Evolutionary conservation across 1,140 invertebrate species (phyloP).

Genomic region (Scaptodrosophila lebanonensis): DNA sequence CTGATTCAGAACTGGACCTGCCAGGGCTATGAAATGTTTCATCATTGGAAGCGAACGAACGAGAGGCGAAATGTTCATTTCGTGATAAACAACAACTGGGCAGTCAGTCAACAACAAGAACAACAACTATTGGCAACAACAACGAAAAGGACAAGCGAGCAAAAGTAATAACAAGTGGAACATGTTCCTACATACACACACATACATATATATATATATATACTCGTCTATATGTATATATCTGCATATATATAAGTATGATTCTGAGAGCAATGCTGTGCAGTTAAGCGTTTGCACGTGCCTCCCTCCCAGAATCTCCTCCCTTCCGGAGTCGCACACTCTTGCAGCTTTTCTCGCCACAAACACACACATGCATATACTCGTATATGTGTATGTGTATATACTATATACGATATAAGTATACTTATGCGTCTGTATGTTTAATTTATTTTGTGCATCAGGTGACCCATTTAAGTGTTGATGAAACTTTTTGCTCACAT

Average conservation of each 20-base stretch:
- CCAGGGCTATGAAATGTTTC: conserved; percentile 46
- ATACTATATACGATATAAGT: neutral
- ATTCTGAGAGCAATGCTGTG: neutral
- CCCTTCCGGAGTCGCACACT: too few relatives aligned
- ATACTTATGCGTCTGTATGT: neutral
- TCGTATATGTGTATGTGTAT: conserved; percentile 2
- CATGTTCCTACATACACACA: too few relatives aligned
- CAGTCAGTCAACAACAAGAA: too few relatives aligned
- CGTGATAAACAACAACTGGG: conserved; percentile 45
- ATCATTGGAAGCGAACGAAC: conserved; percentile 42
- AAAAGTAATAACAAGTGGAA: conserved; percentile 49
- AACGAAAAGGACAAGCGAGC: conserved; percentile 9
- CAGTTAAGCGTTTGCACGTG: conserved; percentile 26
- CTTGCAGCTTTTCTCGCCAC: too few relatives aligned
- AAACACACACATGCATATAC: too few relatives aligned
- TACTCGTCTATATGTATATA: neutral
- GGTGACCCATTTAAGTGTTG: conserved; percentile 37
- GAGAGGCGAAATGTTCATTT: conserved; percentile 32
- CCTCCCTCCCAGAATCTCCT: neutral
- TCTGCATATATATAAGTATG: conserved; percentile 18
- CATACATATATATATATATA: too few relatives aligned
- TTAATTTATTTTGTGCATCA: conserved; percentile 33
- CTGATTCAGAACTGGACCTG: conserved; percentile 56
- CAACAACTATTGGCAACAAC: too few relatives aligned
- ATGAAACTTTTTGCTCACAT: conserved; percentile 21